phyloP scores from a whole-genome alignment of 2,888 invertebrate genomes.

The Eueremaeus valkanovi region DNA sequence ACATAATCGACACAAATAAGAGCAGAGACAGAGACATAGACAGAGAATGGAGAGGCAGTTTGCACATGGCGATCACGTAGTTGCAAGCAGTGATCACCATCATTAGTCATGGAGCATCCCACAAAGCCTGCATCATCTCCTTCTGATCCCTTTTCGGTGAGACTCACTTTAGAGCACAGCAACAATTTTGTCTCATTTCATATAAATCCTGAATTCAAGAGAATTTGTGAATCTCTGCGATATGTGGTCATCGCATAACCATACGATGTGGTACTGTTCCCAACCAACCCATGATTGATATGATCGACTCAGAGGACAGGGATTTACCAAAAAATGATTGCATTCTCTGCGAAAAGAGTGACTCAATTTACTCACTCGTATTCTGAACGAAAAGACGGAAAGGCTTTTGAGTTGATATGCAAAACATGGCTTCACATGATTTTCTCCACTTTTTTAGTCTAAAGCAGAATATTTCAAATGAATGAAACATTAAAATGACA shows the following conservation, averaged over 20 bases:
- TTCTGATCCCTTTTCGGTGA: slow-evolving; percentile 22
- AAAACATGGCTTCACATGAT: slow-evolving; percentile 5
- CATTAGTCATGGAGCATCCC: slow-evolving; percentile 20
- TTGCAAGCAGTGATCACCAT: slow-evolving; percentile 17
- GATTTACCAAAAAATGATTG: slow-evolving; percentile 18
- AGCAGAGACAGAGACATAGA: background rate
- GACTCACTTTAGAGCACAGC: background rate
- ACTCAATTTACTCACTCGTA: background rate
- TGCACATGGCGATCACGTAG: slow-evolving; percentile 16
- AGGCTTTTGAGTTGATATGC: slow-evolving; percentile 7
- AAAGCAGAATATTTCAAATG: no score
- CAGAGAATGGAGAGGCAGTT: background rate
- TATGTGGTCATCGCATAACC: slow-evolving; percentile 5
- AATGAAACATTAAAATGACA: no score
- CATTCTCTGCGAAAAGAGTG: slow-evolving; percentile 9
- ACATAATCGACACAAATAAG: background rate
- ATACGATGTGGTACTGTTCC: background rate
- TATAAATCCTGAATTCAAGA: slow-evolving; percentile 17
- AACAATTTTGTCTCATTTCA: slow-evolving; percentile 19
- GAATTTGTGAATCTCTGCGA: slow-evolving; percentile 19
- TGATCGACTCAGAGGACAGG: slow-evolving; percentile 18
- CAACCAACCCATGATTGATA: slow-evolving; percentile 31
- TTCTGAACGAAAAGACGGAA: background rate
- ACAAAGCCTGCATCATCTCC: slow-evolving; percentile 28
- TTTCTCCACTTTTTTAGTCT: no score